phyloP scores from a whole-genome alignment of 1,140 invertebrate species.

The Drosophila takahashii region DNA sequence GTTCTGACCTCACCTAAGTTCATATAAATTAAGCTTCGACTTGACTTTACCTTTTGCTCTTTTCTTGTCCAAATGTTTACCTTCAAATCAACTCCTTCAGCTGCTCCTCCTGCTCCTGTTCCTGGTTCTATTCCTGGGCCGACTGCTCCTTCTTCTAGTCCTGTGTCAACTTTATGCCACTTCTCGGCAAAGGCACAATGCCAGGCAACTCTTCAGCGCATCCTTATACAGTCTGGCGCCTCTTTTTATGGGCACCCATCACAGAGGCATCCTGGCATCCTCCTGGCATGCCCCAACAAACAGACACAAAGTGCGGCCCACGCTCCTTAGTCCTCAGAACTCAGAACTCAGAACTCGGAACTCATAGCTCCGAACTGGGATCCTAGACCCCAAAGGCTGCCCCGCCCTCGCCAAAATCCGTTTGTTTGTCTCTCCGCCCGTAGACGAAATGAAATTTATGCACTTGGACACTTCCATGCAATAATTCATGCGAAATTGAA shows the following conservation, averaged over 20 bases:
- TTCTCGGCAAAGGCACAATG: conserved; percentile 74
- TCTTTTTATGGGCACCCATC: conserved; percentile 75
- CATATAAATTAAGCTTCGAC: conserved; percentile 39
- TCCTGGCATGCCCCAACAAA: conserved; percentile 65
- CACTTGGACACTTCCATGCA: conserved; percentile 80
- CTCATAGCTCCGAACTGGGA: conserved; percentile 31
- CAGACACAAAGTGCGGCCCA: conserved; percentile 62
- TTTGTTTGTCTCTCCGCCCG: conserved; percentile 39
- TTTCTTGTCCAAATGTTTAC: conserved; percentile 73
- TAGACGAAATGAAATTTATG: conserved; percentile 81
- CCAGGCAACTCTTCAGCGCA: conserved; percentile 57
- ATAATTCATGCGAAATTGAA: conserved; percentile 84
- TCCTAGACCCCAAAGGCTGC: conserved; percentile 40
- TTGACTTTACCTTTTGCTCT: conserved; percentile 65
- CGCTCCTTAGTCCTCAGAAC: conserved; percentile 28
- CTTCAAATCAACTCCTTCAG: conserved; percentile 74
- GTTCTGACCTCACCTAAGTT: conserved; percentile 12
- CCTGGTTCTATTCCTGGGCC: neutral
- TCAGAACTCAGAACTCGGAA: conserved; percentile 30
- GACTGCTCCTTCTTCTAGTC: conserved; percentile 40
- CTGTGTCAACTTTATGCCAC: conserved; percentile 77
- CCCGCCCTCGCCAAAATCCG: conserved; percentile 11
- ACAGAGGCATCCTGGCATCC: conserved; percentile 37
- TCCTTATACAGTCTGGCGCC: conserved; percentile 75
- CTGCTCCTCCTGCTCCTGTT: conserved; percentile 7